These are phyloP conservation scores for Drosophila dunni DNA, from an alignment of 1,140 invertebrate species.

Conservation along the genomic window DNA sequence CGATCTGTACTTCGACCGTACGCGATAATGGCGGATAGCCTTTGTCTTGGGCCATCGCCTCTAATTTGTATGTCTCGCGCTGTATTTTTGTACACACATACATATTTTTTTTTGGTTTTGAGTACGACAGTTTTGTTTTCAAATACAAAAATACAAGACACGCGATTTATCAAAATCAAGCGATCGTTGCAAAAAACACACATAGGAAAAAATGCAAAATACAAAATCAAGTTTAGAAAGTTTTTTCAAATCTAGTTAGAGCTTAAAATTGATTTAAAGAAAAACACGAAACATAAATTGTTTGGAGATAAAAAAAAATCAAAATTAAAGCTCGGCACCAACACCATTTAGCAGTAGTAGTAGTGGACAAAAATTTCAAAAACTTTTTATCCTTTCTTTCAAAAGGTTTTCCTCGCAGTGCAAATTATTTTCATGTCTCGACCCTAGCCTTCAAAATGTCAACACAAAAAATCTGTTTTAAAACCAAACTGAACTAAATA, in stretches of 20 bases:
- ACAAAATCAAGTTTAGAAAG: constrained; percentile 59
- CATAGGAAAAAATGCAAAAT: constrained; percentile 71
- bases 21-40: constrained; percentile 96
- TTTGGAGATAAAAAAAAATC: constrained; percentile 36
- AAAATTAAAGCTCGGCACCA: constrained; percentile 60
- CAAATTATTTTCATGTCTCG: constrained; percentile 82
- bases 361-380: constrained; percentile 21
- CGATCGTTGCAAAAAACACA: constrained; percentile 66
- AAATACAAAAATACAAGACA: constrained; percentile 53
- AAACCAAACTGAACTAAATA: constrained; percentile 1
- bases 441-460: constrained; percentile 74
- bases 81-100: constrained; percentile 85
- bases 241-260: constrained; percentile 53
- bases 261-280: constrained; percentile 16
- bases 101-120: constrained; percentile 36
- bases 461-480: constrained; percentile 4
- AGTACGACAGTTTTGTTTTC: constrained; percentile 39
- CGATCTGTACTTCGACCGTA: constrained; percentile 98
- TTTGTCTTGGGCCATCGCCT: constrained; percentile 98
- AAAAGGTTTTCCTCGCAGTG: constrained; percentile 67
- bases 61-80: constrained; percentile 98
- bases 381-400: constrained; percentile 24
- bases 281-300: constrained; percentile 20
- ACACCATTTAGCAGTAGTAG: constrained; percentile 53
- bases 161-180: constrained; percentile 66